These are phyloP conservation scores for Plectus sambesii DNA, from an alignment of 1,140 invertebrate species.

Conservation along the genomic window DNA sequence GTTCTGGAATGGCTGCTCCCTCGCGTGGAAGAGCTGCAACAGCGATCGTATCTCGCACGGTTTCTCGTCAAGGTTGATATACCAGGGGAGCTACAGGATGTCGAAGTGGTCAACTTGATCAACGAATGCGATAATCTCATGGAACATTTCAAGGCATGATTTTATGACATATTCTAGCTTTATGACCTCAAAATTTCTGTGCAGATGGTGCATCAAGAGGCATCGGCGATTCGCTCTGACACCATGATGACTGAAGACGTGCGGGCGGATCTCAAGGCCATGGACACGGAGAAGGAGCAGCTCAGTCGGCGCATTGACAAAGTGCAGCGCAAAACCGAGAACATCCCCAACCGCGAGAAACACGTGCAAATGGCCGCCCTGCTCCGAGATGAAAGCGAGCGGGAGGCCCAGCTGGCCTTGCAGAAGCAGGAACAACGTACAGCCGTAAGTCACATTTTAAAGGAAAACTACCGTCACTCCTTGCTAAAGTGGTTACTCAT, in stretches of 20 bases:
- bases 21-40: conserved; percentile 33
- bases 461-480: no score
- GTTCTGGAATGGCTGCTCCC: conserved; percentile 35
- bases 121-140: conserved; percentile 28
- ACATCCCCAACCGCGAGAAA: not conserved
- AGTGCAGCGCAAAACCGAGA: conserved; percentile 1
- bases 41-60: conserved; percentile 30
- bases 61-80: conserved; percentile 33
- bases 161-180: conserved; percentile 7
- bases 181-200: not conserved
- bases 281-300: conserved; percentile 35
- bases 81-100: conserved; percentile 26
- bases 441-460: not conserved
- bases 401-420: not conserved
- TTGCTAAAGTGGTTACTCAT: no score
- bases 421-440: conserved; percentile 1
- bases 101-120: conserved; percentile 20
- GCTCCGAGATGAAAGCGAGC: conserved; percentile 2
- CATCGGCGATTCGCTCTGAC: conserved; percentile 26
- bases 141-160: conserved; percentile 33
- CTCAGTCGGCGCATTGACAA: conserved; percentile 4
- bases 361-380: conserved; percentile 4
- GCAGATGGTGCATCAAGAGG: conserved; percentile 25
- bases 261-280: conserved; percentile 26
- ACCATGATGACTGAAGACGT: conserved; percentile 28